Evolutionary conservation across 2,888 invertebrate species (phyloP), one percentile per base, ranked within the genome.

Genomic region (Steromphala cineraria): DNA sequence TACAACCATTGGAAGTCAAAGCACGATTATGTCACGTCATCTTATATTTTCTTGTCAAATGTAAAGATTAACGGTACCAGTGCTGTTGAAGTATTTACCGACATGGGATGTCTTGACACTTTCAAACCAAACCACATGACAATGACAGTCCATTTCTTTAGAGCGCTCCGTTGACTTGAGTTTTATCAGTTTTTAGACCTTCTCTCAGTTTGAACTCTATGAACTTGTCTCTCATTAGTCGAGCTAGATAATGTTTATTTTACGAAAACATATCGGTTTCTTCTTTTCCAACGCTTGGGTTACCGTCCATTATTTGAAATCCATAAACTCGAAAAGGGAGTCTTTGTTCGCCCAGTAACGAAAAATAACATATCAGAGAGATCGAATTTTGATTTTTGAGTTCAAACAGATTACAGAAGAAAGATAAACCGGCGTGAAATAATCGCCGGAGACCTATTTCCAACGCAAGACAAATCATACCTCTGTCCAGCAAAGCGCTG

Each of bases 231-330:
- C 52, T 31, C 53, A 52, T 53, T 75, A 53, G 53, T 53, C 52
- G 28, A 75, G 71, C 71, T 71, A 71, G 71, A 40, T 75, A 24
- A 75, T 75, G 24, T 76, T 21, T 53, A 28, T 24, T 53, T 53
- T 28, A 24, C 15, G 24, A 28, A 76, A 53, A 31, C 76, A 55
- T 76, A 55, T 76, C 76, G 55, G 28, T 75, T 75, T 53, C 52
- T 19, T 52, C 52, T 53, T 55, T 53, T 76, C 28, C 53, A 53
- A 53, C 76, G 76, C 53, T 40, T 55, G 53, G 53, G 28, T 55
- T 53, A 24, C 76, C 76, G 76, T 53, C 36, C 76, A 76, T 36
- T 24, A 24, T 76, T 75, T 53, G 76, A 76, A 76, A 76, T 76
- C 76, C 76, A 76, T 76, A 55, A 53, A 76, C 46, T 46, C 46